These are phyloP conservation scores for Marronus borbonicus DNA, from an alignment of 2,888 invertebrate species.

Conservation along the genomic window DNA sequence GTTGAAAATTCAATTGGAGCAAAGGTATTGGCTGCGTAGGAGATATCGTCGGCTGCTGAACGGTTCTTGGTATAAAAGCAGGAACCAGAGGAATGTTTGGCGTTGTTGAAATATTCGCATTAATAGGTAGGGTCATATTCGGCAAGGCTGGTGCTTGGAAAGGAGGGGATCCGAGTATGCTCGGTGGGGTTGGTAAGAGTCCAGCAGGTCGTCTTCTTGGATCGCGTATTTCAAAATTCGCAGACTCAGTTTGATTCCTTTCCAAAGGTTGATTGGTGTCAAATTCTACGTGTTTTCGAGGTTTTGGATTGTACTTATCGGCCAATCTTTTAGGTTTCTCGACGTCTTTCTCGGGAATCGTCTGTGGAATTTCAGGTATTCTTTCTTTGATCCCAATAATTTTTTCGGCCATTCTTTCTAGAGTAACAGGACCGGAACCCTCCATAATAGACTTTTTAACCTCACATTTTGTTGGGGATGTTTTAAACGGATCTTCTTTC, in stretches of 20 bases:
- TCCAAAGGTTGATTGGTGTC: not conserved
- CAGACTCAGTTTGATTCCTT: slow-evolving; percentile 52
- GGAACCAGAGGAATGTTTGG: too few species aligned
- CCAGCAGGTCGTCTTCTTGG: slow-evolving; percentile 30
- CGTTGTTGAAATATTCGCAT: not conserved
- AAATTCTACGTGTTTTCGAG: slow-evolving; percentile 59
- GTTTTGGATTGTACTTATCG: slow-evolving; percentile 71
- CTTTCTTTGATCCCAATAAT: slow-evolving; percentile 14
- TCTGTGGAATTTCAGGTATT: slow-evolving; percentile 21
- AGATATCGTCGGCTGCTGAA: not conserved
- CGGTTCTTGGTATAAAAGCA: not conserved
- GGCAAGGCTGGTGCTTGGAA: not conserved
- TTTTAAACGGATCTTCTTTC: slow-evolving; percentile 1
- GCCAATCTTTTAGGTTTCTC: slow-evolving; percentile 63
- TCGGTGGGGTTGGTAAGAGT: slow-evolving; percentile 2
- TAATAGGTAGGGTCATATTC: not conserved
- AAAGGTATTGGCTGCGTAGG: not conserved
- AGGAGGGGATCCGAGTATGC: slow-evolving; percentile 16
- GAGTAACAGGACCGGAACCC: not conserved
- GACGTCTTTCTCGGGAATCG: not conserved
- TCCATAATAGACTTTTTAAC: slow-evolving; percentile 36
- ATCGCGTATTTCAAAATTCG: slow-evolving; percentile 44
- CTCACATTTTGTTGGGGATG: too few species aligned
- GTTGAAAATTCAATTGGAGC: not conserved
- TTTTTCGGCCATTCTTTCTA: slow-evolving; percentile 33